Conservation (phyloP, 2,113 vertebrate genomes). For the Choloepus hoffmanni region DNA sequence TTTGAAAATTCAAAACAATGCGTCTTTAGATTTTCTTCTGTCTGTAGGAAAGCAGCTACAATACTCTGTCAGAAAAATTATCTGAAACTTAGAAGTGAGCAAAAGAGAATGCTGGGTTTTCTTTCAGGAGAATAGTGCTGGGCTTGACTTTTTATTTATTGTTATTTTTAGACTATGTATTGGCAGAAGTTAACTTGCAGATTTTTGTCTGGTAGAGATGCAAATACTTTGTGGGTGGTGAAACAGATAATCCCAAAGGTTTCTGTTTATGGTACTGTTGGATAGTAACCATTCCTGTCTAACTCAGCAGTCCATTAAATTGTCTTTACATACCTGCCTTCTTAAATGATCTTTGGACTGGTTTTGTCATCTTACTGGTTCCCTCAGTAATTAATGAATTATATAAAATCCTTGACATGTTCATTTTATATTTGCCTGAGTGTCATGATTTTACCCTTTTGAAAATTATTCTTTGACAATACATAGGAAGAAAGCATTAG, state of each 20-base stretch:
- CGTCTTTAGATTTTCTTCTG: constrained; percentile 70
- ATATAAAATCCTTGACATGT: background rate
- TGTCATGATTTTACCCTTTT: constrained; percentile 9
- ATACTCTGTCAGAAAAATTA: constrained; percentile 56
- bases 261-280: background rate
- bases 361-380: constrained; percentile 44
- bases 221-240: background rate
- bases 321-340: background rate
- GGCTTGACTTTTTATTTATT: constrained; percentile 25
- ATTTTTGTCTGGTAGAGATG: background rate
- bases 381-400: constrained; percentile 25
- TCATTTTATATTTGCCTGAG: background rate
- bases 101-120: background rate
- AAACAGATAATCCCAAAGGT: background rate
- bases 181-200: constrained; percentile 51
- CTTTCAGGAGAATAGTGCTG: constrained; percentile 27
- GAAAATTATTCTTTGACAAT: constrained; percentile 34
- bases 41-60: constrained; percentile 52
- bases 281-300: background rate
- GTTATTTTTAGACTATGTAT: background rate
- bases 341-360: constrained; percentile 11
- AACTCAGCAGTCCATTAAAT: constrained; percentile 16
- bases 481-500: background rate
- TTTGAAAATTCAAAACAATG: constrained; percentile 71
- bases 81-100: constrained; percentile 34